phyloP scores from a whole-genome alignment of 2,797 vertebrate genomes.

The Geotria australis region DNA sequence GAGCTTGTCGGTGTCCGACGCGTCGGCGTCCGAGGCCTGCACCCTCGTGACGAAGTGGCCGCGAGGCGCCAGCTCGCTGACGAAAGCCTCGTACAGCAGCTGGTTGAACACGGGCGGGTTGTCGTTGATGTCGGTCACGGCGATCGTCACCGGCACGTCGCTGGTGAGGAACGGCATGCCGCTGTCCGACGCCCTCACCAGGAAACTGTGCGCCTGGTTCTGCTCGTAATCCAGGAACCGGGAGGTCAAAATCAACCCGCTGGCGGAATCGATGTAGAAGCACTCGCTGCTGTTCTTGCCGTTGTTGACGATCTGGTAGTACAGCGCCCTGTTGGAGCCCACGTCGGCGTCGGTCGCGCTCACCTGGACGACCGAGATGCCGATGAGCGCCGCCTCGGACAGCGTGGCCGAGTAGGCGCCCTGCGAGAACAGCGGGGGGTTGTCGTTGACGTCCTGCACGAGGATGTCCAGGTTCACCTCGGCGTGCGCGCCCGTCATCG shows the following conservation, averaged over 20 bases:
- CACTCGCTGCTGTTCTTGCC: constrained; percentile 24
- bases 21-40: constrained; percentile 61
- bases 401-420: constrained; percentile 29
- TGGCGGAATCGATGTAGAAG: constrained; percentile 45
- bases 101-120: constrained; percentile 54
- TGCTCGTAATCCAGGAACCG: constrained; percentile 50
- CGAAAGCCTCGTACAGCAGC: constrained; percentile 30
- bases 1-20: constrained; percentile 27
- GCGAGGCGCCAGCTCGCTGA: constrained; percentile 44
- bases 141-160: constrained; percentile 27
- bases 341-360: constrained; percentile 45
- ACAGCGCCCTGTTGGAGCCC: constrained; percentile 41
- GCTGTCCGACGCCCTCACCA: constrained; percentile 38
- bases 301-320: constrained; percentile 49
- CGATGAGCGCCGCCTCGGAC: constrained; percentile 60
- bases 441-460: constrained; percentile 77
- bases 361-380: constrained; percentile 40
- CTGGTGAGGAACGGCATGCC: constrained; percentile 56
- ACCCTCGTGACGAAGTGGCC: constrained; percentile 67
- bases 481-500: constrained; percentile 47
- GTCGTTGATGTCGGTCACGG: constrained; percentile 64
- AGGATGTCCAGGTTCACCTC: constrained; percentile 83
- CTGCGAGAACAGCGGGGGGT: constrained; percentile 36
- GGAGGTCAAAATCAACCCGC: constrained; percentile 37
- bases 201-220: constrained; percentile 24